Percentiles rank a stretch among this genome's conserved stretches.
phyloP scores from a whole-genome alignment of 2,113 vertebrate species.

The Python bivittatus region DNA sequence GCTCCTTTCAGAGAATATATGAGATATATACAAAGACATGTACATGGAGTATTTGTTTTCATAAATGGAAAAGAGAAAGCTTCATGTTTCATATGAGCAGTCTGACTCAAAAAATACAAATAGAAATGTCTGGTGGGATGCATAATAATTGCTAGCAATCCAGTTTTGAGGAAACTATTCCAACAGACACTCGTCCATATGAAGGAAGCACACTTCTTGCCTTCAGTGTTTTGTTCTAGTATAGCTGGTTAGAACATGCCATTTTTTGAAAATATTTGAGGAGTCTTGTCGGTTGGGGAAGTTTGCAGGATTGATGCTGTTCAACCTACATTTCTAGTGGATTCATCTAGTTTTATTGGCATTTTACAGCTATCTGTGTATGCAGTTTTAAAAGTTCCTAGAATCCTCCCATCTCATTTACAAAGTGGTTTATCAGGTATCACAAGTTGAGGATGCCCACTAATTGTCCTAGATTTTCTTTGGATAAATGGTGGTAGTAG shows the following conservation, averaged over 20 bases:
- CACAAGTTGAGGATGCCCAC: background rate
- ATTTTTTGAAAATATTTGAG: background rate
- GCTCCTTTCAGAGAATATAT: too few species aligned
- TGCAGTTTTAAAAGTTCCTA: background rate
- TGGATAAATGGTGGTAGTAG: background rate
- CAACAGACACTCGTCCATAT: background rate
- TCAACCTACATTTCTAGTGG: background rate
- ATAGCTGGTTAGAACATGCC: background rate
- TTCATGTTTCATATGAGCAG: background rate
- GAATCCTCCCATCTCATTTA: background rate
- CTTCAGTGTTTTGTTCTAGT: background rate
- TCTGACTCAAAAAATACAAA: background rate
- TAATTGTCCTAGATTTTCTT: background rate
- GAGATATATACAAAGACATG: too few species aligned
- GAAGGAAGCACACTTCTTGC: background rate
- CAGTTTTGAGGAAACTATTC: too few species aligned
- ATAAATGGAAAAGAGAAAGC: background rate
- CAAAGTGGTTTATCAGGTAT: background rate
- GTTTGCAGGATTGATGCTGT: background rate
- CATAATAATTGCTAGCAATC: background rate
- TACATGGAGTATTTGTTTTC: too few species aligned
- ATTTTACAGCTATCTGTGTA: background rate
- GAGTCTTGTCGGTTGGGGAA: background rate
- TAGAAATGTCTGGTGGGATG: background rate
- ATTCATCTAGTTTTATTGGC: background rate